phyloP scores from a whole-genome alignment of 2,113 vertebrate genomes.

The Heloderma charlesbogerti region DNA sequence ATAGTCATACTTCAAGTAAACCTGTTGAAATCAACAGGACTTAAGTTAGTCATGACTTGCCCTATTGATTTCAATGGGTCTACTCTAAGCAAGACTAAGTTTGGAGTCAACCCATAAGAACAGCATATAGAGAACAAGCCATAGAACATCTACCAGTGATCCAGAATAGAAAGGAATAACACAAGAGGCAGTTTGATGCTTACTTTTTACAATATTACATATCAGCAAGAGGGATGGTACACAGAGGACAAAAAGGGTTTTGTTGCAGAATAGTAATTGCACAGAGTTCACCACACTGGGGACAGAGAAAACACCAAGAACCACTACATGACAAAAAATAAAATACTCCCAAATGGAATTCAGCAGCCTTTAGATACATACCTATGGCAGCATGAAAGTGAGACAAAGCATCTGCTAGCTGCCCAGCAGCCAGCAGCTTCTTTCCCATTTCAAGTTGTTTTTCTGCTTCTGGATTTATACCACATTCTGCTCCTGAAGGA shows the following conservation, averaged over 20 bases:
- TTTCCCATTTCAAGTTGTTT: slow-evolving; percentile 98
- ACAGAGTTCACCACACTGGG: not conserved
- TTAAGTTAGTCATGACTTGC: too few species aligned
- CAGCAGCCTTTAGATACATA: slow-evolving; percentile 69
- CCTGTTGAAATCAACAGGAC: too few species aligned
- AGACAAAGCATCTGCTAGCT: slow-evolving; percentile 95
- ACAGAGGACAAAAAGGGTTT: not conserved
- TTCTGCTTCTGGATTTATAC: slow-evolving; percentile 91
- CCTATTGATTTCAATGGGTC: too few species aligned
- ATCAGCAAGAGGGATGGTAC: not conserved
- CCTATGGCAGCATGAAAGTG: slow-evolving; percentile 97
- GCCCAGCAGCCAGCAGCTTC: slow-evolving; percentile 95
- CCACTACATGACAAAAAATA: not conserved
- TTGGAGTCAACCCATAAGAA: too few species aligned
- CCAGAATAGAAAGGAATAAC: not conserved
- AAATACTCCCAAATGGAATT: not conserved
- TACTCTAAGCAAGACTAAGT: too few species aligned
- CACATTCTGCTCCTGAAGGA: slow-evolving; percentile 90
- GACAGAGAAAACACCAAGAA: not conserved
- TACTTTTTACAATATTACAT: not conserved
- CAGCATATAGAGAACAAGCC: not conserved
- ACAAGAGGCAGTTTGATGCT: not conserved
- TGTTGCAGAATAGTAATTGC: not conserved
- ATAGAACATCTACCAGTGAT: not conserved
- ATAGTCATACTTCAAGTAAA: too few species aligned